Base-by-base conservation (phyloP, 2,113 vertebrate species). In the Furnarius figulus region DNA sequence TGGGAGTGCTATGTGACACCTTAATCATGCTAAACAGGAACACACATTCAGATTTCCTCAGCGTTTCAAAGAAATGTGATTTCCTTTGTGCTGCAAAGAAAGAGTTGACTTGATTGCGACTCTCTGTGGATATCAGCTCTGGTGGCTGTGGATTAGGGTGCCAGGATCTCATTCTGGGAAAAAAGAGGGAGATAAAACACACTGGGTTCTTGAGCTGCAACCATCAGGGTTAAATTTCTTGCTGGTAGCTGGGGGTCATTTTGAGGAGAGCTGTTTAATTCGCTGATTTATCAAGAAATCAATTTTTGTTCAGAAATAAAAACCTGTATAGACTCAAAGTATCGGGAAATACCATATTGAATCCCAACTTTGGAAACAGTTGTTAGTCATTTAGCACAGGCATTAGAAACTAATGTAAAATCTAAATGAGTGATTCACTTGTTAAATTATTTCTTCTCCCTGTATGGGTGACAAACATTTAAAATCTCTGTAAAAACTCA, bases 1-100 rank as follows among this genome's bases (percentile, higher is more conserved):
- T 97, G 96, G 96, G 96, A 96, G 96, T 96, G 96, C 95, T 96
- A 93, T 96, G 94, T 97, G 96, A 95, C 96, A 97, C 96, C 96
- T 96, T 97, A 96, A 97, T 97, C 96, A 95, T 89, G 95, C 96
- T 96, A 94, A 96, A 96, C 92, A 95, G 96, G 93, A 97, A 96
- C 96, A 97, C 93, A 94, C 93, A 93, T 95, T 97, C 95, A 94
- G 85, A 95, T 95, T 96, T 94, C 91, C 87, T 94, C 62, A 2
- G 95, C 33, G 8, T 96, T 96, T 96, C 95, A 97, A 95, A 97
- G 96, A 97, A 97, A 96, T 95, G 93, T 95, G 94, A 95, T 94
- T 96, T 96, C 96, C 94, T 96, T 95, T 96, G 96, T 95, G 86
- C 89, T 93, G 93, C 86, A 90, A 62, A 96, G 95, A 96, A 93